Base-by-base conservation (phyloP, 2,113 vertebrate species). In the Rhinoptilus africanus region DNA sequence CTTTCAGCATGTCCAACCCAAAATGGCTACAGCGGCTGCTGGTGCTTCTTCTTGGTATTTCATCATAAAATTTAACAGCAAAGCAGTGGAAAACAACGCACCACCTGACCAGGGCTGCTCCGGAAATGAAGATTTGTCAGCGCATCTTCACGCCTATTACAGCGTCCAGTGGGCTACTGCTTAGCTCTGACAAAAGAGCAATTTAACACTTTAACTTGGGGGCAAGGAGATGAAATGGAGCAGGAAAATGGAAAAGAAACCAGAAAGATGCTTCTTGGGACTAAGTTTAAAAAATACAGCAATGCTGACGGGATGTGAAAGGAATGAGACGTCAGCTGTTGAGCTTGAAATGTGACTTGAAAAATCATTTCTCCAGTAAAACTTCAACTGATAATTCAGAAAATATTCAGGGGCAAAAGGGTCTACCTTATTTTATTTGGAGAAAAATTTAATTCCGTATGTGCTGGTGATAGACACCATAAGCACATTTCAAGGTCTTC, bases 201-300 rank as follows among this genome's bases (percentile, higher is more conserved):
- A 92, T 69, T 89, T 94, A 95, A 87, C 88, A 95, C 89, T 89
- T 79, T 82, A 75, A 95, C 89, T 81, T 81, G 79, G 66, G 79
- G 88, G 69, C 67, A 84, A 94, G 57, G 48, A 88, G 66, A 3
- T 35, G 86, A 94, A 96, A 88, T 73, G 56, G 51, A 95, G 69
- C 60, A 95, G 47, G 79, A 67, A 76, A 76, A 77, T 7, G 16
- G 51, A 62, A 87, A 88, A 71, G 59, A 71, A 89, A 87, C 89
- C 6, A 64, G 41, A 68, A 69, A 68, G 50, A 93, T 48, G 34
- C 14, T 94, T 73, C 85, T 72, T 92, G 51, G 56, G 37, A 86
- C 56, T 62, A 39, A 75, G 66, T 37, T 93, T 53, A 34, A 67
- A 80, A 93, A 78, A 35, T 21, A 67, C 6, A 12, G 27, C 26